Base-by-base conservation (phyloP, 2,888 invertebrate species). In the Asteroscopus sphinx region DNA sequence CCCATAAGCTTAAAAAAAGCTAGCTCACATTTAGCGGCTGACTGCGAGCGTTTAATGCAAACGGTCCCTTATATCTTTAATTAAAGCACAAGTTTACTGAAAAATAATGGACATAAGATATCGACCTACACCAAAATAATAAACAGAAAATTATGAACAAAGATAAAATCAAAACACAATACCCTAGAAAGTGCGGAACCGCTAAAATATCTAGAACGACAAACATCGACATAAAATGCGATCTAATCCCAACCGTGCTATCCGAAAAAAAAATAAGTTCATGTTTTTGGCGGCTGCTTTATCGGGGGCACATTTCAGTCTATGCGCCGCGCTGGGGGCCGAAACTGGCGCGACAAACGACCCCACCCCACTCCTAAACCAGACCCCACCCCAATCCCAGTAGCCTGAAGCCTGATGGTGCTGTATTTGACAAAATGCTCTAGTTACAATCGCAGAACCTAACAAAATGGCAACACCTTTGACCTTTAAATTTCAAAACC, bases 281-380 rank as follows among this genome's bases (percentile, higher is more conserved):
- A 80, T 83, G 81, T 81, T 85, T 82, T 82, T 76, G 80, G 78
- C 77, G 79, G 70, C 74, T 79, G 80, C 79, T 85, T 82, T 86
- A 85, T 85, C 81, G 82, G 76, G 68, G 84, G 83, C 79, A 85
- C 81, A 85, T 84, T 86, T 85, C 68, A 76, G 80, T 81, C 84
- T 77, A 80, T 85, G 84, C 84, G 83, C 79, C 79, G 74, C 73
- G 73, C 61, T 63, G 68, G 75, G 75, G 68, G 74, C 53, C 39
- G 63, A 72, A 79, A 73, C 73, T 76, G 81, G 80, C 81, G 81
- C 82, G 80, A 78, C 82, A 69, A 62, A 46, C 69, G 68, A 57
- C 67, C 48, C 72, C 75, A 61, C 73, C 66, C 63, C 47, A 55
- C 45, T 63, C 68, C 59, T 48, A n/a, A 15, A 5, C 15, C 45